Base-by-base conservation (phyloP, 2,888 invertebrate species). In the Ornithoptera priamus region DNA sequence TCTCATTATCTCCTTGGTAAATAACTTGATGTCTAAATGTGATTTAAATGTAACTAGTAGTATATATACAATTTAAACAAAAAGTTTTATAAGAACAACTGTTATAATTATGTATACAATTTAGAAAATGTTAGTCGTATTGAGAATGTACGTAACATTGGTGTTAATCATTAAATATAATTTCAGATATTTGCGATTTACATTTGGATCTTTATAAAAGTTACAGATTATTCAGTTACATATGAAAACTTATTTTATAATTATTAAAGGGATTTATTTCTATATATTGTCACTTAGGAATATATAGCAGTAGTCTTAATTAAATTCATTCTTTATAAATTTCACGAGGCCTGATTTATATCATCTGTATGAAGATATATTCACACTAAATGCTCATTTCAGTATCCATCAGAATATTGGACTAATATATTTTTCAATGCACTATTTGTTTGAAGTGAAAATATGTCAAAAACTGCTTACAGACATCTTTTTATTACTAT, bases 61-160 rank as follows among this genome's bases (percentile, higher is more conserved):
- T 24, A 18, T 65, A 65, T 66, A 65, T 70, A 66, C 50, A 66
- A 70, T 65, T 65, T 84, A 72, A 77, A 83, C 80, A 73, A 72
- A 83, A 85, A 84, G 81, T 85, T 86, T 87, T 87, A 82, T 87
- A 86, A 80, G 81, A 82, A 82, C 80, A 84, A 83, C 78, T 86
- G 88, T 89, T 89, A 86, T 81, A 78, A 84, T 85, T 83, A 82
- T 87, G 84, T 87, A 85, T 83, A 86, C 86, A 82, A 80, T 77
- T 82, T 82, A 84, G 83, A 74, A 82, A 75, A 80, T 81, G 78
- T 82, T 82, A 73, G 72, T 68, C 68, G 68, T 71, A 70, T 73
- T 59, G 36, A 66, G 62, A n/a, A 66, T 62, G 22, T 61, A 65
- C 60, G 61, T 62, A 58, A 30, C n/a, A 66, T 66, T 58, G 50